Percentiles rank a stretch among this genome's conserved stretches.
Evolutionary conservation across 2,888 invertebrate species (phyloP).

Genomic region (Tiliacea aurago): DNA sequence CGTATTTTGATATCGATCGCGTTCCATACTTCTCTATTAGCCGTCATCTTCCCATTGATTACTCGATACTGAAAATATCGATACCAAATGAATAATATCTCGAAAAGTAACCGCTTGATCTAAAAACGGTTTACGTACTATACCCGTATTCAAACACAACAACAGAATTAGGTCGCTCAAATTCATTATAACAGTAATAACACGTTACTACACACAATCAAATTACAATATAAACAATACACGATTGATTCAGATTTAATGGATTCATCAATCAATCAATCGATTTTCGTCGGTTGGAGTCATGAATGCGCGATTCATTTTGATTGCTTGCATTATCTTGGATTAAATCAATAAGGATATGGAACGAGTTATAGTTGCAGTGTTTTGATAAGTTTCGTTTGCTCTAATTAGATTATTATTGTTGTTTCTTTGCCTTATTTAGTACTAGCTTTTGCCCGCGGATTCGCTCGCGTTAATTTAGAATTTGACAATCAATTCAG

Average conservation of each 20-base stretch:
- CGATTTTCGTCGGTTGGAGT: constrained; percentile 48
- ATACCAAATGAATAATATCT: background rate
- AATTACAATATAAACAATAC: constrained; percentile 64
- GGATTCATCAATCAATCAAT: constrained; percentile 58
- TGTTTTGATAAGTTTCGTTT: constrained; percentile 1
- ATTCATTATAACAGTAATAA: constrained; percentile 43
- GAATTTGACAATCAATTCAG: no score
- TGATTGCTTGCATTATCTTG: constrained; percentile 53
- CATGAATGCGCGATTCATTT: constrained; percentile 49
- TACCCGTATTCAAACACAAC: background rate
- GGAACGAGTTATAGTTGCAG: constrained; percentile 6
- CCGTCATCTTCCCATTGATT: no score
- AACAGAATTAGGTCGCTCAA: constrained; percentile 32
- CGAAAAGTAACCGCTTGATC: background rate
- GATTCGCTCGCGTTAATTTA: no score
- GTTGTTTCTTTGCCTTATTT: background rate
- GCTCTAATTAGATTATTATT: constrained; percentile 25
- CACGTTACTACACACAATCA: constrained; percentile 52
- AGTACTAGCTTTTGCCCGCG: no score
- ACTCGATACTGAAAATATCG: background rate
- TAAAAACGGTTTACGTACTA: background rate
- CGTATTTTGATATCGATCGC: no score
- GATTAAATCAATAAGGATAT: constrained; percentile 52
- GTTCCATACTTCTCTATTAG: no score
- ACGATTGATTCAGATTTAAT: constrained; percentile 49